phyloP scores from a whole-genome alignment of 2,113 vertebrate genomes.

The Ardeotis arabs region DNA sequence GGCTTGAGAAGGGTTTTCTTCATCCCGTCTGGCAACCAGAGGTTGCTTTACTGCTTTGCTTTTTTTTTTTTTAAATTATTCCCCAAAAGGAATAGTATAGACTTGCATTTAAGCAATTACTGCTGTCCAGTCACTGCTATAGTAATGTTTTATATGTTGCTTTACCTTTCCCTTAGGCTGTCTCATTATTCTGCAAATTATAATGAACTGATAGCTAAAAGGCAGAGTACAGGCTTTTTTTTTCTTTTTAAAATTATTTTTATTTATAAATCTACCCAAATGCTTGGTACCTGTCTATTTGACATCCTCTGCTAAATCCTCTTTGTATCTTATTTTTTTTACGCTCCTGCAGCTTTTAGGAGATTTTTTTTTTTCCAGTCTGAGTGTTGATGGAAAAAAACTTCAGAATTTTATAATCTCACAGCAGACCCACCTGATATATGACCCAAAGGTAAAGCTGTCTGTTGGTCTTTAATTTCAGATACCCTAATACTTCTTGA shows the following conservation, averaged over 20 bases:
- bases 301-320: not conserved
- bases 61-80: too few species aligned
- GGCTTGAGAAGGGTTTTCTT: not conserved
- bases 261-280: not conserved
- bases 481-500: not conserved
- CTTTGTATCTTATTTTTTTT: not conserved
- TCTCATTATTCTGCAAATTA: not conserved
- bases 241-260: not conserved
- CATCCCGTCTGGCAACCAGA: accelerated
- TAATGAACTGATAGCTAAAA: not conserved
- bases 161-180: not conserved
- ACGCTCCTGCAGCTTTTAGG: not conserved
- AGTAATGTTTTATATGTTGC: not conserved
- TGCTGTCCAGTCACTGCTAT: accelerated
- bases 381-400: not conserved
- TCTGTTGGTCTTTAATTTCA: not conserved
- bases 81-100: accelerated
- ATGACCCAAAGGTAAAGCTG: not conserved
- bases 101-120: not conserved
- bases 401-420: not conserved
- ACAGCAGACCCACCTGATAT: not conserved
- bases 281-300: not conserved
- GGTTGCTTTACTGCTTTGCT: not conserved
- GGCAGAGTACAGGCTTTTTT: too few species aligned
- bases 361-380: not conserved